A percentile compares a stretch with the other conserved stretches of the same genome.
phyloP scores from a whole-genome alignment of 2,888 invertebrate species.

The Dolomedes plantarius region DNA sequence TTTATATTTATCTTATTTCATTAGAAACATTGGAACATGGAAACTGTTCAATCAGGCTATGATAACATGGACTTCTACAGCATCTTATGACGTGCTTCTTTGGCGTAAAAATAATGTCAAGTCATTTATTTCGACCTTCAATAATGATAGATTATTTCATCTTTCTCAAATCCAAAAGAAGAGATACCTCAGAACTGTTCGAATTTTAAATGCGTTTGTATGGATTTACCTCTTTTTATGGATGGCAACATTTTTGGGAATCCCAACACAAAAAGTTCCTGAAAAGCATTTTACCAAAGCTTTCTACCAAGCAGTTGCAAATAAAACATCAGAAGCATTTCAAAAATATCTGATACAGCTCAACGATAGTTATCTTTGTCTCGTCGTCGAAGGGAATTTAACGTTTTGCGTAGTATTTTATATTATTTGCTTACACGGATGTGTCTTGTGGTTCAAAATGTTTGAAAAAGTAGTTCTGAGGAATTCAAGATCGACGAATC shows the following conservation, averaged over 20 bases:
- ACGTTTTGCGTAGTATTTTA: constrained; percentile 29
- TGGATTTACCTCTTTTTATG: constrained; percentile 38
- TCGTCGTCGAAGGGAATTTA: constrained; percentile 43
- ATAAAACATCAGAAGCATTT: constrained; percentile 22
- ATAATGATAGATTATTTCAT: not conserved
- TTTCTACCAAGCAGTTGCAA: constrained; percentile 23
- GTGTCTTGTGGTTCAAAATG: constrained; percentile 35
- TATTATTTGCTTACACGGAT: constrained; percentile 13
- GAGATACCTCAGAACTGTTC: constrained; percentile 2
- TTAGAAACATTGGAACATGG: constrained; percentile 33
- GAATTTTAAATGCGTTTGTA: constrained; percentile 11
- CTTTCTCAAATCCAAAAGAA: constrained; percentile 16
- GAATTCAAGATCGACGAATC: not conserved
- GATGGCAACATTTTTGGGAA: constrained; percentile 27
- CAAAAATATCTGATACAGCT: constrained; percentile 29
- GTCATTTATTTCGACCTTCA: constrained; percentile 16
- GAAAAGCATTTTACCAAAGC: constrained; percentile 20
- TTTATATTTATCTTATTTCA: constrained; percentile 37
- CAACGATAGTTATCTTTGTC: constrained; percentile 38
- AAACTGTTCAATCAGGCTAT: constrained; percentile 51
- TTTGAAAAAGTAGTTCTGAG: constrained; percentile 8
- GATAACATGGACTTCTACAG: constrained; percentile 38
- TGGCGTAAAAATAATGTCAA: constrained; percentile 15
- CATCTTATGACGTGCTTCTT: constrained; percentile 38
- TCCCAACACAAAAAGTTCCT: constrained; percentile 34